Evolutionary conservation across 2,113 vertebrate species (phyloP), one percentile per base, ranked within the genome.

Genomic region (Addax nasomaculatus): DNA sequence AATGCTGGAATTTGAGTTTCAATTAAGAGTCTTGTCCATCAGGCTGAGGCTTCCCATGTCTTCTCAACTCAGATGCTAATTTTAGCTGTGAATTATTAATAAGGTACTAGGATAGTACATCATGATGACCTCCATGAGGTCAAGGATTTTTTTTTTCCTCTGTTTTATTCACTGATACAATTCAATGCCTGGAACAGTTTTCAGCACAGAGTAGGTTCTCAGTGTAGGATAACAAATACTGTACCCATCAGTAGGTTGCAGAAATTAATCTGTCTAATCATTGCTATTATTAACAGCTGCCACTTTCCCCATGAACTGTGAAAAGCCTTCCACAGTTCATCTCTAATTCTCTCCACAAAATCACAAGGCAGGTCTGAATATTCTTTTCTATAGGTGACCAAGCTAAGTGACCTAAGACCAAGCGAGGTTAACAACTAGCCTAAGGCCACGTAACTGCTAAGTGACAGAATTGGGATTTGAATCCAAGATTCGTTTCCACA

Each of bases 181-280:
- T 62, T 89, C 60, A 43, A 8, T n/a, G 4, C 53, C 76, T 92
- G 83, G 58, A 87, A 86, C 6, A 43, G 15, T 33, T 15, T 53
- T 80, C 49, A 15, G 29, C 58, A 96, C 58, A 88, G 0, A 88
- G 67, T 55, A 78, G 67, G n/a, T 70, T 17, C 49, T 90, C 29
- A 53, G 19, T 17, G 80, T 62, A 62, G 89, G 19, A 55, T 80
- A 49, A 78, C n/a, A 15, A 83, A 53, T 53, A 87, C 49, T 93
- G 73, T 11, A 95, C n/a, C 57, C 70, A 0, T 85, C 87, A 88
- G 15, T 62, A 85, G 23, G 73, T 80, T 76, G 2, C 16, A 93
- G 92, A 85, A 93, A 95, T 96, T 10, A 53, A 90, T 93, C 49
- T 87, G 25, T 88, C 53, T 25, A 47, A 16, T 96, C 78, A 86